These are phyloP conservation scores for Idris sp. DNA, from an alignment of 1,140 invertebrate genomes.

Conservation along the genomic window DNA sequence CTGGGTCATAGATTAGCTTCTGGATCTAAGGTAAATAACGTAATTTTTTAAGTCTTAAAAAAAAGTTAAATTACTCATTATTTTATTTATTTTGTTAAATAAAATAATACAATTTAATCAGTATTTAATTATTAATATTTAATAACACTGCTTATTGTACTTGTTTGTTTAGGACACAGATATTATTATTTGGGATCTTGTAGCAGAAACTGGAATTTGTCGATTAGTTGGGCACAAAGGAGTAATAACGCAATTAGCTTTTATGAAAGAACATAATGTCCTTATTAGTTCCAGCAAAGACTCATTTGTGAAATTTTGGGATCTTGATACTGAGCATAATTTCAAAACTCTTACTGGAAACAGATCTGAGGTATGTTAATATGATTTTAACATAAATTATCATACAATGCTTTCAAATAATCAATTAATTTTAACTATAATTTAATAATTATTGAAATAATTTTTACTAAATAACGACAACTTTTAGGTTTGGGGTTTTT, in stretches of 20 bases:
- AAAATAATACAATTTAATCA: too few species aligned
- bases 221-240: slow-evolving; percentile 95
- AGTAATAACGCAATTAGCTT: slow-evolving; percentile 90
- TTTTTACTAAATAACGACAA: neutral
- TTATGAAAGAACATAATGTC: slow-evolving; percentile 87
- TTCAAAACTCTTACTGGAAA: slow-evolving; percentile 94
- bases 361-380: slow-evolving; percentile 86
- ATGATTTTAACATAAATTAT: too few species aligned
- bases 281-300: slow-evolving; percentile 95
- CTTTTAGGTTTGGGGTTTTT: slow-evolving; percentile 89
- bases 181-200: slow-evolving; percentile 96
- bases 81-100: too few species aligned
- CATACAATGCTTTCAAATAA: too few species aligned
- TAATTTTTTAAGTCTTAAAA: too few species aligned
- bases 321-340: slow-evolving; percentile 95
- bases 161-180: slow-evolving; percentile 89
- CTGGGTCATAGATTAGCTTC: slow-evolving; percentile 89
- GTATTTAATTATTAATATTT: too few species aligned
- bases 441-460: neutral
- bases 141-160: too few species aligned
- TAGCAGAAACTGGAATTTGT: slow-evolving; percentile 92
- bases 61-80: too few species aligned
- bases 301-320: slow-evolving; percentile 98
- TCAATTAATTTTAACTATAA: too few species aligned
- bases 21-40: slow-evolving; percentile 88